Evolutionary conservation across 2,888 invertebrate genomes (phyloP), one percentile per base, ranked within the genome.

Genomic region (Norana najaformis): DNA sequence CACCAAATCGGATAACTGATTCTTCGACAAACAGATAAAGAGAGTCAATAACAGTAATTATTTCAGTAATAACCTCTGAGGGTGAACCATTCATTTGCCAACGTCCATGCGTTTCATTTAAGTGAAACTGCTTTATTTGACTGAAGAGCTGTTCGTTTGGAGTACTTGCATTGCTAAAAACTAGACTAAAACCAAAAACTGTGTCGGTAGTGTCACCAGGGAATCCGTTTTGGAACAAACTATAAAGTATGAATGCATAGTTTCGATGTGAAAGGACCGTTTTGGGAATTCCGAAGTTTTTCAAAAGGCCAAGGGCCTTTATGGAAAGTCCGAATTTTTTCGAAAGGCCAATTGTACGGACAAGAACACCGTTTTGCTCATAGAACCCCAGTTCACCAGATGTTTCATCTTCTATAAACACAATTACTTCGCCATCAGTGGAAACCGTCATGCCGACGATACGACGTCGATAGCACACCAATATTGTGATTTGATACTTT

Each of bases 161-260:
- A n/a, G n/a, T n/a, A n/a, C n/a, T n/a, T n/a, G n/a, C n/a, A n/a
- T 69, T n/a, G 11, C 3, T 69, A 69, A 8, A 69, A 30, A 69
- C 69, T 69, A 69, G 6, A 69, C 69, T 69, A n/a, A 69, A 13
- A 6, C 8, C 13, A 4, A n/a, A n/a, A n/a, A 11, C 8, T 13
- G 8, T 13, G n/a, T 13, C 11, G n/a, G 0, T 1, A 8, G 1
- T 4, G n/a, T n/a, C n/a, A n/a, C 5, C 18, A 8, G 3, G 5
- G 20, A 2, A 20, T 23, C 4, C 23, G 20, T 20, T 6, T 1
- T 3, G 20, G 47, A 47, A 47, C 8, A 23, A 3, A 47, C 23
- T 47, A 23, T 23, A 47, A 23, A 47, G 3, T 20, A 47, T 47
- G 11, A 23, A 47, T 23, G 47, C 8, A 47, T 69, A 6, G 13